phyloP scores from a whole-genome alignment of 2,797 vertebrate genomes.

The Pitangus sulphuratus region DNA sequence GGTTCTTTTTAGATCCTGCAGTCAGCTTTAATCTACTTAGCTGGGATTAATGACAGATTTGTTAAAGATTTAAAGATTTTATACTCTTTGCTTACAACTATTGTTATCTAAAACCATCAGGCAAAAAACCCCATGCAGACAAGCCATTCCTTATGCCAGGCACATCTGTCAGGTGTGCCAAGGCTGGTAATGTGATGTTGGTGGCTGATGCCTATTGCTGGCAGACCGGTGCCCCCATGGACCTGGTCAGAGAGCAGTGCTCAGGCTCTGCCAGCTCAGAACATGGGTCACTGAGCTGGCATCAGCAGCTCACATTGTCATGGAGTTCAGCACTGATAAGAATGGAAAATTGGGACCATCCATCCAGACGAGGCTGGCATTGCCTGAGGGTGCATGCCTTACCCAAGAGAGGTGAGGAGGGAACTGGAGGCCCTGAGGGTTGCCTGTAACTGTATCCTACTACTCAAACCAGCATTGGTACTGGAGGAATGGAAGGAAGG shows the following conservation, averaged over 20 bases:
- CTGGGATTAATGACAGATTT: constrained; percentile 62
- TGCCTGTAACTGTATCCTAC: background rate
- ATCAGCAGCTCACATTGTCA: background rate
- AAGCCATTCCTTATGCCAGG: background rate
- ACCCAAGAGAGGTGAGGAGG: background rate
- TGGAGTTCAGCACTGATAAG: fast-evolving
- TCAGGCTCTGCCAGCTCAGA: background rate
- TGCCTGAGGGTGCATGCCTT: background rate
- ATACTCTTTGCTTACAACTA: constrained; percentile 24
- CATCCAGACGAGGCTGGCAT: background rate
- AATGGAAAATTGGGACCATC: background rate
- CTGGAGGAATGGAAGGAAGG: background rate
- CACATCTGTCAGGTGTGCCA: background rate
- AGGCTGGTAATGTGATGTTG: background rate
- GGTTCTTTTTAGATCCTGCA: constrained; percentile 36
- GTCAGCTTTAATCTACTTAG: constrained; percentile 55
- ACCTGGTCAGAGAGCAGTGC: background rate
- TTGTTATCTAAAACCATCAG: constrained; percentile 19
- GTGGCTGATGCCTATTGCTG: background rate
- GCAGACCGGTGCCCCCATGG: background rate
- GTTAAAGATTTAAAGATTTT: constrained; percentile 57
- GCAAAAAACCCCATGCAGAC: background rate
- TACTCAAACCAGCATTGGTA: background rate
- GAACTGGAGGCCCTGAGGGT: background rate
- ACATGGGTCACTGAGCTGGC: fast-evolving